Conservation (phyloP, 2,113 vertebrate species). For the Melanotaenia duboulayi region DNA sequence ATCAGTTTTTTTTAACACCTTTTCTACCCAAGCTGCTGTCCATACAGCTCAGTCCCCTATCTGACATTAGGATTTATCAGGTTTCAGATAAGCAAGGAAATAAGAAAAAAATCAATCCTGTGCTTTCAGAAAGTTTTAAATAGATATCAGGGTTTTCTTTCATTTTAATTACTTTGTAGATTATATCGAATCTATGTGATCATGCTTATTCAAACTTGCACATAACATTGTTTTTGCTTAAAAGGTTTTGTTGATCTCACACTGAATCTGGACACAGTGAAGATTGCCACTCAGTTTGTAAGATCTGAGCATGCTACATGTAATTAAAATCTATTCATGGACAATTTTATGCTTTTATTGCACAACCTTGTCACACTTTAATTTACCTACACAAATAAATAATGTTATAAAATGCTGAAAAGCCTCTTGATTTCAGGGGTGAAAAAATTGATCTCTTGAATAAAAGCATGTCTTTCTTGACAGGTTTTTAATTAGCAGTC, state of each 20-base stretch:
- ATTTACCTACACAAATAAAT: neutral
- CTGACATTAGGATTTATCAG: slow-evolving; percentile 52
- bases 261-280: neutral
- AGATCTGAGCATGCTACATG: slow-evolving; percentile 2
- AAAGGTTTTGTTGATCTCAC: slow-evolving; percentile 6
- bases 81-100: slow-evolving; percentile 67
- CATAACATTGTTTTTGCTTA: slow-evolving; percentile 2
- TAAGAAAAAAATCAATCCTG: slow-evolving; percentile 66
- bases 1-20: slow-evolving; percentile 25
- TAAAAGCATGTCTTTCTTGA: slow-evolving; percentile 23
- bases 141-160: slow-evolving; percentile 54
- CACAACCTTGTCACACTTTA: neutral
- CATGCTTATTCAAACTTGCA: slow-evolving; percentile 25
- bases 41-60: slow-evolving; percentile 64
- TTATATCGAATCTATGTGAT: slow-evolving; percentile 49
- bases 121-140: slow-evolving; percentile 52
- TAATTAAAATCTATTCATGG: slow-evolving; percentile 9
- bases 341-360: neutral
- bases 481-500: slow-evolving; percentile 11
- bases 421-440: slow-evolving; percentile 5
- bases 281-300: slow-evolving; percentile 2
- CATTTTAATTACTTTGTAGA: slow-evolving; percentile 51
- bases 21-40: slow-evolving; percentile 36
- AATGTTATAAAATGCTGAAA: neutral
- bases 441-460: slow-evolving; percentile 9